These are phyloP conservation scores for Eulemur albifrons DNA, from an alignment of 2,797 vertebrate species.

Conservation along the genomic window DNA sequence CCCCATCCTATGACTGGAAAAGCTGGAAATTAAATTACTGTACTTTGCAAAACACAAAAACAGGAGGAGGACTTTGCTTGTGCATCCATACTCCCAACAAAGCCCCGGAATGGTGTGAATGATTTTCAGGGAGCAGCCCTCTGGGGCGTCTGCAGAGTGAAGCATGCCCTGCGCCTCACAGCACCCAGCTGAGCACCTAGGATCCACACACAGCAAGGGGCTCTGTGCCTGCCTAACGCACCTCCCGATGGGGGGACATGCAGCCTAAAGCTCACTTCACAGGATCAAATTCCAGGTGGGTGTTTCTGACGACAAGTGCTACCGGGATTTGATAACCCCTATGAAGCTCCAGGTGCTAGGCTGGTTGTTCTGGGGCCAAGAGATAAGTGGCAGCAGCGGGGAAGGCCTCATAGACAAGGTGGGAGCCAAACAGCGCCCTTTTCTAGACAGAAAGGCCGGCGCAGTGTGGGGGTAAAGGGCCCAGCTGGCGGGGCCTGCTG, in stretches of 20 bases:
- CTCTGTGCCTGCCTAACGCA: neutral
- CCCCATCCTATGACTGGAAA: neutral
- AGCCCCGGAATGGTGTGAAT: rapidly evolving
- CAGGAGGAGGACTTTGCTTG: neutral
- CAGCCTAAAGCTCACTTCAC: too few relatives aligned
- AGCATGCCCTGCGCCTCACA: neutral
- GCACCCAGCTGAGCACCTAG: rapidly evolving
- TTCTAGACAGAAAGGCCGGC: neutral
- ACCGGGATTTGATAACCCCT: neutral
- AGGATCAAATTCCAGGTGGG: neutral
- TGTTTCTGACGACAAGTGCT: neutral
- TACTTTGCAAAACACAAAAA: neutral
- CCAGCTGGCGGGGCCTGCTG: neutral
- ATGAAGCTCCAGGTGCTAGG: neutral
- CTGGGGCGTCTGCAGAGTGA: rapidly evolving
- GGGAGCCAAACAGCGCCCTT: neutral
- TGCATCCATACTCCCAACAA: neutral
- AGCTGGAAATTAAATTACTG: neutral
- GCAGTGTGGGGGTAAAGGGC: neutral
- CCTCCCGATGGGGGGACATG: rapidly evolving
- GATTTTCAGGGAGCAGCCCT: neutral
- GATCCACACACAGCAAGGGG: rapidly evolving
- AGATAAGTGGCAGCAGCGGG: neutral
- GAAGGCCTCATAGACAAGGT: rapidly evolving
- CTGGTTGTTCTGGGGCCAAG: neutral